Evolutionary conservation across 2,888 invertebrate species (phyloP).

Genomic region (Eupithecia subfuscata): DNA sequence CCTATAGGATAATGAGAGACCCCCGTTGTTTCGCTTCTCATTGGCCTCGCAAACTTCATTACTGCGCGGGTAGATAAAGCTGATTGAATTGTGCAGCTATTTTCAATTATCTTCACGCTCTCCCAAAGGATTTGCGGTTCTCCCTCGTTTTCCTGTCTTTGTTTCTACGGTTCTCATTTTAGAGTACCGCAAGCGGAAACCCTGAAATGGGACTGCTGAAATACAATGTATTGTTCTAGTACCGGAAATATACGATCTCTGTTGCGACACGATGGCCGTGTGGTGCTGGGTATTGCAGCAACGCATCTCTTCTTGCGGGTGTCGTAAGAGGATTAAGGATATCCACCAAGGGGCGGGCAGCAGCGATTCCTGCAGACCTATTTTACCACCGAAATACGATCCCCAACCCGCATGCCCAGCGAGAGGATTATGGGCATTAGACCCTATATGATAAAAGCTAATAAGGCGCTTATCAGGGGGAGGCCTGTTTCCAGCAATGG

Average conservation of each 20-base stretch:
- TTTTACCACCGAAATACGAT: too few species aligned
- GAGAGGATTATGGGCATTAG: too few species aligned
- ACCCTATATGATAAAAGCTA: too few species aligned
- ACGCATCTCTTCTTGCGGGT: not conserved
- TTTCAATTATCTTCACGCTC: constrained; percentile 59
- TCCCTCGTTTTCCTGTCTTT: constrained; percentile 34
- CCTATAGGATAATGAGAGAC: too few species aligned
- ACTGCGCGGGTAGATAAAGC: constrained; percentile 39
- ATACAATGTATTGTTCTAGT: not conserved
- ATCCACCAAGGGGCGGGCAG: not conserved
- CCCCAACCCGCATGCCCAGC: too few species aligned
- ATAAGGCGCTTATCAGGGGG: too few species aligned
- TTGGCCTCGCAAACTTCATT: constrained; percentile 29
- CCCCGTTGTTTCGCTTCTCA: not conserved
- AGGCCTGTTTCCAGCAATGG: not conserved
- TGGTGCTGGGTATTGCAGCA: not conserved
- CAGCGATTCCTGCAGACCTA: too few species aligned
- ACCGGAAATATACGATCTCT: not conserved
- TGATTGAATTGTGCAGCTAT: constrained; percentile 54
- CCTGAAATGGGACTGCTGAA: not conserved
- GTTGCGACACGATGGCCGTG: not conserved
- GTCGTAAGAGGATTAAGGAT: not conserved
- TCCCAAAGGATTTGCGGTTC: constrained; percentile 30
- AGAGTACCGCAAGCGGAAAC: constrained; percentile 23
- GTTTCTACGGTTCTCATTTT: constrained; percentile 24